A percentile compares a stretch with the other conserved stretches of the same genome.
phyloP scores from a whole-genome alignment of 2,113 vertebrate genomes.

The Calonectris borealis region DNA sequence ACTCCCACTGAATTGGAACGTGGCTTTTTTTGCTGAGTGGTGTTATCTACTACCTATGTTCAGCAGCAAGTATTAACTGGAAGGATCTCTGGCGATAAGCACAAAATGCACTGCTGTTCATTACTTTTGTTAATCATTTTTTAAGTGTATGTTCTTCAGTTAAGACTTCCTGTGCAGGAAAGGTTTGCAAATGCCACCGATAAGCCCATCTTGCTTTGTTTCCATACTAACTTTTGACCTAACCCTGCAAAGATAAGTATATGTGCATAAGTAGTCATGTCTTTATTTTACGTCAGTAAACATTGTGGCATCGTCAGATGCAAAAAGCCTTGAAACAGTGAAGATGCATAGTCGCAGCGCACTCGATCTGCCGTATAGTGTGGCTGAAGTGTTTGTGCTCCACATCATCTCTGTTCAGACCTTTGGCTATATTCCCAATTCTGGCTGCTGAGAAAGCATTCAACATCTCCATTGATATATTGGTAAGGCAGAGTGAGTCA shows the following conservation, averaged over 20 bases:
- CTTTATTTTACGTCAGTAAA: neutral
- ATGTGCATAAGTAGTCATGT: neutral
- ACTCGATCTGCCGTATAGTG: neutral
- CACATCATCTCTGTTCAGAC: neutral
- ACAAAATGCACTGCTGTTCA: neutral
- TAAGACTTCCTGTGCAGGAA: neutral
- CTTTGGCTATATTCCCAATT: neutral
- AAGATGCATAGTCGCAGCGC: neutral
- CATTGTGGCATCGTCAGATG: neutral
- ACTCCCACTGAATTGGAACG: neutral
- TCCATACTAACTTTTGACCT: neutral
- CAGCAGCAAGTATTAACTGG: neutral
- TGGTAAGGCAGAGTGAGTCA: neutral
- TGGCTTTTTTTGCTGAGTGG: neutral
- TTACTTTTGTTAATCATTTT: neutral
- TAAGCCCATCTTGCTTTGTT: neutral
- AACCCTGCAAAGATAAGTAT: neutral
- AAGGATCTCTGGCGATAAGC: neutral
- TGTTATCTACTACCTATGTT: neutral
- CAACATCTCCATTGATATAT: neutral
- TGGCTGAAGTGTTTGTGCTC: neutral
- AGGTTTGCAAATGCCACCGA: neutral
- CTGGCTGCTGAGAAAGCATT: neutral
- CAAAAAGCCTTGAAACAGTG: neutral
- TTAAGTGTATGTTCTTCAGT: neutral